A percentile compares a stretch with the other conserved stretches of the same genome.
phyloP scores from a whole-genome alignment of 2,888 invertebrate genomes.

The Luperina testacea region DNA sequence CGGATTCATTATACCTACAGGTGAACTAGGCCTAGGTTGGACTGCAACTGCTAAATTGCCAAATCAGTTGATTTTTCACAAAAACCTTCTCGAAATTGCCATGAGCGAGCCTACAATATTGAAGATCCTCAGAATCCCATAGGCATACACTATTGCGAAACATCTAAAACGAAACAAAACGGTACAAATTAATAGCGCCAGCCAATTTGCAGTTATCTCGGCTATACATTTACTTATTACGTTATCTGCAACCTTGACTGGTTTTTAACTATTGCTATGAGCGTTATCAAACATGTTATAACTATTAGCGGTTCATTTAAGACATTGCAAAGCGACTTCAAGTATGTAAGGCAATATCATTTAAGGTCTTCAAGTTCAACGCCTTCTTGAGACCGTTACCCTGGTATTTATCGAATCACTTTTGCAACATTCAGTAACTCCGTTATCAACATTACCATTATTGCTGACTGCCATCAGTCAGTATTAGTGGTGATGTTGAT shows the following conservation, averaged over 20 bases:
- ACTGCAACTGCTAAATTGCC: neutral
- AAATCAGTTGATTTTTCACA: neutral
- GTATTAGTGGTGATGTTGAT: too few species aligned
- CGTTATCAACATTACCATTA: neutral
- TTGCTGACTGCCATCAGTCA: neutral
- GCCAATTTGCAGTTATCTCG: constrained; percentile 67
- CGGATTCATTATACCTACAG: neutral
- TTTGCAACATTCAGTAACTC: neutral
- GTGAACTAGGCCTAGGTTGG: neutral
- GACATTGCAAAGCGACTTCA: constrained; percentile 49
- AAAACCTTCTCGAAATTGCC: neutral
- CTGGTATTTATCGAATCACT: constrained; percentile 1
- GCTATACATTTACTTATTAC: constrained; percentile 66
- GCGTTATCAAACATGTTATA: constrained; percentile 60
- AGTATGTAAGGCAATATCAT: constrained; percentile 21
- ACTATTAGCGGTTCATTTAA: constrained; percentile 54
- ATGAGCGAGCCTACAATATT: neutral
- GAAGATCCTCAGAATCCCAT: constrained; percentile 4
- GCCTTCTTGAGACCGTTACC: neutral
- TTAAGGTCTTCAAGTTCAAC: constrained; percentile 28
- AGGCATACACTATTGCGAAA: constrained; percentile 49
- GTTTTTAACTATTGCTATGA: constrained; percentile 68
- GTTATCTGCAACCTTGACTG: constrained; percentile 71
- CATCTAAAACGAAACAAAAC: constrained; percentile 53
- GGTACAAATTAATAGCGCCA: constrained; percentile 63